A percentile compares a stretch with the other conserved stretches of the same genome.
Conservation (phyloP, 2,888 invertebrate genomes). For the Megalurothrips usitatus region DNA sequence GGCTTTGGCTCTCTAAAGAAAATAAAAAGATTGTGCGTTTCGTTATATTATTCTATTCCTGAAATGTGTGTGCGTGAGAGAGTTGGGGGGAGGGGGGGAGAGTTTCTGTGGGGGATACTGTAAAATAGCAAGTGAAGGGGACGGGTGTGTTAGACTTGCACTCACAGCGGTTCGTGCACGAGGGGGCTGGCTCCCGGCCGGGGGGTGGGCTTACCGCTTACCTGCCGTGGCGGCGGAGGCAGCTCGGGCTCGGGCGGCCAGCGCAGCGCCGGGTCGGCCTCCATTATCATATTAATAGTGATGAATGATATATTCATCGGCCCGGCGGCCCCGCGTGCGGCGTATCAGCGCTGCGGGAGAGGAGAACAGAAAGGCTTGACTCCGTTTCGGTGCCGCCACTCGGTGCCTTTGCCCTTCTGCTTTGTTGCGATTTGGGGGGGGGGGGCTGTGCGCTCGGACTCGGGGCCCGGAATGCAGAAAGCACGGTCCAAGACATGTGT, state of each 20-base stretch:
- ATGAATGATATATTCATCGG: constrained; percentile 18
- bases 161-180: too few species aligned
- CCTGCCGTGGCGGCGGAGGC: background rate
- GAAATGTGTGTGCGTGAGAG: background rate
- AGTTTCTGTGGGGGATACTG: too few species aligned
- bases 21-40: constrained; percentile 1
- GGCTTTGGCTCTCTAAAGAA: constrained; percentile 1
- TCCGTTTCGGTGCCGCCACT: background rate
- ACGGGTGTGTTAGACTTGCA: too few species aligned
- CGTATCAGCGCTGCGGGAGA: background rate
- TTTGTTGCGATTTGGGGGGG: background rate
- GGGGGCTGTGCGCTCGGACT: background rate
- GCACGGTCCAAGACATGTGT: too few species aligned
- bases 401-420: background rate
- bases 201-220: background rate
- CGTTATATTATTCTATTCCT: background rate
- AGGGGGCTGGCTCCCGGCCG: too few species aligned
- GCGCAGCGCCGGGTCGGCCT: background rate
- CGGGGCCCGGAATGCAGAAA: too few species aligned
- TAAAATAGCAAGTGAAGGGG: too few species aligned
- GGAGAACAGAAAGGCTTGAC: background rate
- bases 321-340: background rate
- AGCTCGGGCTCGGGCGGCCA: background rate
- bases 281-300: constrained; percentile 23
- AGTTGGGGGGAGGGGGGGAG: too few species aligned